Evolutionary conservation across 2,113 vertebrate species (phyloP), one percentile per base, ranked within the genome.

Genomic region (Poeciliopsis turrubarensis): DNA sequence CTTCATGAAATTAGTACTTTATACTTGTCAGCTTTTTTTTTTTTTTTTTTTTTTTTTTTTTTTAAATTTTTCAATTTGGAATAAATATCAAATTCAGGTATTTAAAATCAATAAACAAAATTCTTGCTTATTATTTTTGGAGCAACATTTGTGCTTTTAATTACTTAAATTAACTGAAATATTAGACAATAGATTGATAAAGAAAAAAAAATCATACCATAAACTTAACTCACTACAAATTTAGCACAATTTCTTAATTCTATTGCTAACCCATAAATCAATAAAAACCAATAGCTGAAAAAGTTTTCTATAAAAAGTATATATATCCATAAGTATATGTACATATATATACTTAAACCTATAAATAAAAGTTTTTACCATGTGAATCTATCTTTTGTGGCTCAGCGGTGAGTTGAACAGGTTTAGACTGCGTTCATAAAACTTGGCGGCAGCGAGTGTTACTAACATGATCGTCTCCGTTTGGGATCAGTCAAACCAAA

Each of bases 401-500:
- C 19, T 47, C 44, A 47, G 44, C 17, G 5, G 4, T 17, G 44
- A 47, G 19, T 47, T 72, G 37, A 44, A 37, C 64, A 31, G 26
- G 71, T 61, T 73, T 73, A 62, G 72, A 68, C n/a, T 61, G 72
- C 60, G 64, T 31, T 73, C 32, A 71, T 68, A 60, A 82, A 86
- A 73, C 64, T 69, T 82, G 78, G 78, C 65, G 19, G 72, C 77
- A 74, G 63, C 13, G 64, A 77, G 44, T 70, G 75, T 72, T 76
- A 85, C 73, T 80, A 76, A 65, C 70, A 70, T 69, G 44, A 75
- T 32, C 64, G 75, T 47, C 65, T 77, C 29, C 71, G 32, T 80
- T 75, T 80, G 66, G 69, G 63, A 73, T 70, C 73, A 70, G 57
- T 71, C 66, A 69, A 72, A 47, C 60, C 64, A 70, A 61, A 79